These are phyloP conservation scores for Microtus richardsoni DNA, from an alignment of 2,113 vertebrate genomes.

Conservation along the genomic window DNA sequence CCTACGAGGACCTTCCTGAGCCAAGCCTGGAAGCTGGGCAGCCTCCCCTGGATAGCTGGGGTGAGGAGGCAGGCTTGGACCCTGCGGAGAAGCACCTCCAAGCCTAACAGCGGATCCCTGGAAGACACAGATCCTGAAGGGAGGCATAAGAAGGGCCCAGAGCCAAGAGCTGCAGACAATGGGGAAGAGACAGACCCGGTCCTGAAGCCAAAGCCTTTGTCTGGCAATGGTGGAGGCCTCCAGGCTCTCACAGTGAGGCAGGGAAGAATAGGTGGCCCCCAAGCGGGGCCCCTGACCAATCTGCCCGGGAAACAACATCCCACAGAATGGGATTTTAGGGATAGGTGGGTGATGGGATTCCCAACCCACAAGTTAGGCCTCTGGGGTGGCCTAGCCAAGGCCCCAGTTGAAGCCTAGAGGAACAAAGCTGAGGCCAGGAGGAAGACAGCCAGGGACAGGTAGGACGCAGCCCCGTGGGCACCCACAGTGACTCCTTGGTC, in stretches of 20 bases:
- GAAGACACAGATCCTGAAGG: constrained; percentile 74
- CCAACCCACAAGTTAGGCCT: not conserved
- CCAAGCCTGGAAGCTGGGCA: not conserved
- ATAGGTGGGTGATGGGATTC: not conserved
- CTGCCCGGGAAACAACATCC: constrained; percentile 23
- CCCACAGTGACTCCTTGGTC: constrained; percentile 50
- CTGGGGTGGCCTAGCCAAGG: not conserved
- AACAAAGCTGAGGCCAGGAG: constrained; percentile 45
- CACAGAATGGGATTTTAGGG: not conserved
- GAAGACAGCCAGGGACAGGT: constrained; percentile 54
- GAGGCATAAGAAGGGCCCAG: not conserved
- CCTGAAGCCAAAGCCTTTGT: constrained; percentile 52
- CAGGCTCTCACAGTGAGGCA: constrained; percentile 1
- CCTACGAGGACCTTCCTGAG: not conserved
- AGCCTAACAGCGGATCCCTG: constrained; percentile 7
- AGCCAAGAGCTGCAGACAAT: constrained; percentile 16
- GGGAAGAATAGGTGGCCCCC: not conserved
- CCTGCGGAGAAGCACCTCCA: constrained; percentile 23
- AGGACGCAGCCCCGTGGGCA: not conserved
- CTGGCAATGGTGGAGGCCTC: not conserved
- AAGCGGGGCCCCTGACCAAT: not conserved
- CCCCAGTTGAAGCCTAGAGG: not conserved
- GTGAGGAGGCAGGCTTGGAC: not conserved
- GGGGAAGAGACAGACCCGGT: not conserved
- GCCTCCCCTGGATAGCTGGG: not conserved